Conservation (phyloP, 1,140 invertebrate species). For the Thalassaphorura encarpata region DNA sequence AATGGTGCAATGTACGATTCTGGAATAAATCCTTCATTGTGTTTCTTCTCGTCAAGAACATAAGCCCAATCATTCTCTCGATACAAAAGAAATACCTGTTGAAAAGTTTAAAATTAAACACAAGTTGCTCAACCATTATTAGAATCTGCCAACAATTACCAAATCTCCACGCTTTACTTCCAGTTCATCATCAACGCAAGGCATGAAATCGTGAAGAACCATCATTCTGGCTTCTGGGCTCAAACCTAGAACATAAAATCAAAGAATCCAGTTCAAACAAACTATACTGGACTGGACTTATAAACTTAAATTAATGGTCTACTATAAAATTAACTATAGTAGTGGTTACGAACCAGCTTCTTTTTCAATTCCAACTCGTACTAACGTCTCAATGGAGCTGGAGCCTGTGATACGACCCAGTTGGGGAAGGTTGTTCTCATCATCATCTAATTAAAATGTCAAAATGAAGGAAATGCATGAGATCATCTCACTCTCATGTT, state of each 20-base stretch:
- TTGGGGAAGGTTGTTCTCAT: constrained; percentile 39
- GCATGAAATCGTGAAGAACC: constrained; percentile 85
- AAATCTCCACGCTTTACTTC: constrained; percentile 59
- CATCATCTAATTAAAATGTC: too few relatives aligned
- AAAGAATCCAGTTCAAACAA: background rate
- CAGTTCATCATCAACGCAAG: constrained; percentile 88
- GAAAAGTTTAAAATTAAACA: background rate
- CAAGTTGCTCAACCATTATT: background rate
- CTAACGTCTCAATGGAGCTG: constrained; percentile 86
- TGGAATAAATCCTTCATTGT: constrained; percentile 84
- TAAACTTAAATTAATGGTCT: background rate
- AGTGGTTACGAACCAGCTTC: constrained; percentile 57
- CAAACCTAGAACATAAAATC: constrained; percentile 41
- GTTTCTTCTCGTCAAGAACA: constrained; percentile 68
- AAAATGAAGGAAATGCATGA: too few relatives aligned
- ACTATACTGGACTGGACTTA: background rate
- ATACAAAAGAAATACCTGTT: constrained; percentile 76
- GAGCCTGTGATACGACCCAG: constrained; percentile 83
- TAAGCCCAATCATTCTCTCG: constrained; percentile 95
- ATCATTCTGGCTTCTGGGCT: constrained; percentile 79
- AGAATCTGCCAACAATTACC: constrained; percentile 12
- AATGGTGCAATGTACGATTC: constrained; percentile 84
- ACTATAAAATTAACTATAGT: background rate
- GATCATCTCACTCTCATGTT: too few relatives aligned
- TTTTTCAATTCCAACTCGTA: constrained; percentile 87